Evolutionary conservation across 2,113 vertebrate species (phyloP).

Genomic region (Ellobius talpinus): DNA sequence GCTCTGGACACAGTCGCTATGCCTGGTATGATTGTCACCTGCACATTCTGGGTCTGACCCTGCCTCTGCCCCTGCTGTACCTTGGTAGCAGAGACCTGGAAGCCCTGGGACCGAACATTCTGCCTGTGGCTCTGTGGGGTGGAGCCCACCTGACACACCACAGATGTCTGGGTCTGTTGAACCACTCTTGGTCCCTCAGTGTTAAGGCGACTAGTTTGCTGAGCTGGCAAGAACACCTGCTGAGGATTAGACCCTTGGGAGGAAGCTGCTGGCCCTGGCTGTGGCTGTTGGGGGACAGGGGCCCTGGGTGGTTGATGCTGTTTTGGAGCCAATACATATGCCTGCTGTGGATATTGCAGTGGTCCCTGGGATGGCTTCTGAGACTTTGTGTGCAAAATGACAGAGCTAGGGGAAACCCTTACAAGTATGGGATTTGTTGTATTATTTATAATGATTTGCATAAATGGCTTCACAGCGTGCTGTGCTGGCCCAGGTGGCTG

Average conservation of each 20-base stretch:
- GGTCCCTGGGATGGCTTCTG: slow-evolving; percentile 76
- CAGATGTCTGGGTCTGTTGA: slow-evolving; percentile 89
- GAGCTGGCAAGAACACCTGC: slow-evolving; percentile 89
- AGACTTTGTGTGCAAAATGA: slow-evolving; percentile 90
- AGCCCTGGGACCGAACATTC: slow-evolving; percentile 84
- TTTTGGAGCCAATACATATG: slow-evolving; percentile 5
- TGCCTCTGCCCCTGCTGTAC: slow-evolving; percentile 70
- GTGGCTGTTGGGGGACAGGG: slow-evolving; percentile 88
- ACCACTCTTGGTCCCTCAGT: slow-evolving; percentile 86
- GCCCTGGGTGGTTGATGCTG: slow-evolving; percentile 84
- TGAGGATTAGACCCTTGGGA: slow-evolving; percentile 73
- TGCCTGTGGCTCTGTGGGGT: slow-evolving; percentile 82
- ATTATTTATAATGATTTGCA: slow-evolving; percentile 91
- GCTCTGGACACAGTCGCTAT: slow-evolving; percentile 90
- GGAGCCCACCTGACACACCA: slow-evolving; percentile 92
- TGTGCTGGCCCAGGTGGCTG: slow-evolving; percentile 89
- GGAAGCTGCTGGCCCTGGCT: slow-evolving; percentile 86
- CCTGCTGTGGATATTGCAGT: slow-evolving; percentile 76
- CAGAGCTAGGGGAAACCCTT: slow-evolving; percentile 88
- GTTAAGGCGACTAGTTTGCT: slow-evolving; percentile 82
- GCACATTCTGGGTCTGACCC: neutral
- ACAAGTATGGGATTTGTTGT: slow-evolving; percentile 84
- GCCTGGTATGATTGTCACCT: slow-evolving; percentile 56
- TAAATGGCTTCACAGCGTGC: slow-evolving; percentile 88
- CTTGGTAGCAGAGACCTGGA: slow-evolving; percentile 86